Evolutionary conservation across 2,888 invertebrate species (phyloP).

Genomic region (Ormyrus pomaceus): DNA sequence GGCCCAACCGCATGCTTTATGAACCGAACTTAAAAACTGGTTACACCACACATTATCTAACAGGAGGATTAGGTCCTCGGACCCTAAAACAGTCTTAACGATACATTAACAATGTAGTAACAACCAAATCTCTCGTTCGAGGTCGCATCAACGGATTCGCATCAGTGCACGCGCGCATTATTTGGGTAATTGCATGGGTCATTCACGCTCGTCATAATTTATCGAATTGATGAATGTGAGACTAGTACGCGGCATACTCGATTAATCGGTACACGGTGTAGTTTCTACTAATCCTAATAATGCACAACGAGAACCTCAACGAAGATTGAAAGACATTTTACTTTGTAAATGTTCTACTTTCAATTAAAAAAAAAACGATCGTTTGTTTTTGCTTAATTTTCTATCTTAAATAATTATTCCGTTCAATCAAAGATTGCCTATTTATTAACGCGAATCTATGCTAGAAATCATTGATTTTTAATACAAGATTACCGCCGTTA

Average conservation of each 20-base stretch:
- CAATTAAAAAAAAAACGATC: slow-evolving; percentile 19
- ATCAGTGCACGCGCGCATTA: slow-evolving; percentile 35
- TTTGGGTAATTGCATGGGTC: not conserved
- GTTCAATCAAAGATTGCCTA: slow-evolving; percentile 9
- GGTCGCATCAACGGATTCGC: slow-evolving; percentile 37
- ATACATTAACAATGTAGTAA: slow-evolving; percentile 59
- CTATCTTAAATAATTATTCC: slow-evolving; percentile 18
- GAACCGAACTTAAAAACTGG: slow-evolving; percentile 42
- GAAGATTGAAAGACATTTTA: slow-evolving; percentile 45
- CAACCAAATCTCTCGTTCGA: slow-evolving; percentile 53
- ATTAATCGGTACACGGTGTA: slow-evolving; percentile 42
- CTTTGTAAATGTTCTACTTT: slow-evolving; percentile 25
- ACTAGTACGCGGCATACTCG: slow-evolving; percentile 24
- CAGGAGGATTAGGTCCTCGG: slow-evolving; percentile 54
- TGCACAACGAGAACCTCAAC: slow-evolving; percentile 29
- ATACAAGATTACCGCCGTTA: slow-evolving; percentile 47
- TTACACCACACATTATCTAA: slow-evolving; percentile 60
- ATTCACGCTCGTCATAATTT: slow-evolving; percentile 9
- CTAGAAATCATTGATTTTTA: slow-evolving; percentile 37
- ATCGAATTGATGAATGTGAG: slow-evolving; percentile 14
- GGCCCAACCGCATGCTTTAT: slow-evolving; percentile 38
- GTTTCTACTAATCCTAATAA: not conserved
- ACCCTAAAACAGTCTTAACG: slow-evolving; percentile 60
- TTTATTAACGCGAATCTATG: slow-evolving; percentile 28
- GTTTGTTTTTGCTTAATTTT: not conserved